These are phyloP conservation scores for Drosophila paucipuncta DNA, from an alignment of 2,888 invertebrate species.

Conservation along the genomic window DNA sequence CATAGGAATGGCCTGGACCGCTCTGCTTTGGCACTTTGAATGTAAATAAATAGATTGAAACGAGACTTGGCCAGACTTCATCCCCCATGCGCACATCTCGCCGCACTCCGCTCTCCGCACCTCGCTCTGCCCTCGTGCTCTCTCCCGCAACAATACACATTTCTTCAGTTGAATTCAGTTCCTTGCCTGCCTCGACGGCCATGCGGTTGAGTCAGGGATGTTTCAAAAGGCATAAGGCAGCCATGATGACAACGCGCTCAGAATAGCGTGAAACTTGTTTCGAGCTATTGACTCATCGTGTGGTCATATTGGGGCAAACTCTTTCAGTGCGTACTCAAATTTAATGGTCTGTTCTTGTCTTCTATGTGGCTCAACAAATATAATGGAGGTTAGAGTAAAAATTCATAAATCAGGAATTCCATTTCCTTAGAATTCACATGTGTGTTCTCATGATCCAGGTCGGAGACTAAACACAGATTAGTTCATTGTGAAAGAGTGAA, in stretches of 20 bases:
- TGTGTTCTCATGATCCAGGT: background rate
- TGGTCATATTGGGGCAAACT: conserved; percentile 50
- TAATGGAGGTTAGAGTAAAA: background rate
- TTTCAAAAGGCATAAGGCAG: conserved; percentile 1
- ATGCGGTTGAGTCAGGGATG: conserved; percentile 15
- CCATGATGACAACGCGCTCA: background rate
- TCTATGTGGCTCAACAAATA: too few relatives aligned
- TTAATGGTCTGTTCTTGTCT: conserved; percentile 47
- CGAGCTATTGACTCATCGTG: conserved; percentile 62
- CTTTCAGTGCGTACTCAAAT: conserved; percentile 33
- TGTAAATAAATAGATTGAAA: conserved; percentile 65
- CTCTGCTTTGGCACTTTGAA: conserved; percentile 41
- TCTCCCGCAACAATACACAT: conserved; percentile 31
- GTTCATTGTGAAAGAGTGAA: background rate
- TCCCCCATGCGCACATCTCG: conserved; percentile 46
- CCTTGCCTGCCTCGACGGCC: conserved; percentile 33
- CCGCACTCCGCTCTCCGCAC: conserved; percentile 7
- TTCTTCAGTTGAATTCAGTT: conserved; percentile 29
- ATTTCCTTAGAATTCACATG: background rate
- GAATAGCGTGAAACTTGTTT: conserved; percentile 50
- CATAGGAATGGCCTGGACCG: conserved; percentile 37
- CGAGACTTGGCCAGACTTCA: conserved; percentile 52
- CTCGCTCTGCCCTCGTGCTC: background rate
- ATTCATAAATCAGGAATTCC: background rate
- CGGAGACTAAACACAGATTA: background rate